Conservation (phyloP, 2,888 invertebrate species). For the Druceiella hillmani region DNA sequence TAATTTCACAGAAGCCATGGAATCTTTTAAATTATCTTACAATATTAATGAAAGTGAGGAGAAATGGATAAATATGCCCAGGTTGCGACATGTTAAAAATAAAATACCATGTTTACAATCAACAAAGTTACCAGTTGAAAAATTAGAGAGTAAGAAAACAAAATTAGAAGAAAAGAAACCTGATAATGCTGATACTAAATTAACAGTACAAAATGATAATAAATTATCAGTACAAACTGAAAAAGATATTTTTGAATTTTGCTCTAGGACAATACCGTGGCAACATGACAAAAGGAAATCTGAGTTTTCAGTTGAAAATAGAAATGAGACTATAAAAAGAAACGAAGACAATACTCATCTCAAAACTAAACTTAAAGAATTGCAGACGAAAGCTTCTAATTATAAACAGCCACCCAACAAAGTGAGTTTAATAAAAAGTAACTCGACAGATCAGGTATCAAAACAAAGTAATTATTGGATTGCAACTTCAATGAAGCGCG, state of each 20-base stretch:
- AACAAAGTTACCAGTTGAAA: conserved; percentile 32
- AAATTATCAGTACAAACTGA: too few species aligned
- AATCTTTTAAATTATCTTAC: conserved; percentile 4
- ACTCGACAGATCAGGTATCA: too few species aligned
- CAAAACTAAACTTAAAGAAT: too few species aligned
- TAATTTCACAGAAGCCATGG: conserved; percentile 29
- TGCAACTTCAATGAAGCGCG: conserved; percentile 26
- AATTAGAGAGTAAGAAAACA: conserved; percentile 32
- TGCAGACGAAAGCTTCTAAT: too few species aligned
- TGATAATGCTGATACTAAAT: too few species aligned
- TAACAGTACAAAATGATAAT: too few species aligned
- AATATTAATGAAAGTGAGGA: conserved; percentile 5
- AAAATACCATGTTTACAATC: conserved; percentile 30
- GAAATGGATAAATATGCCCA: conserved; percentile 2
- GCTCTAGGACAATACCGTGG: too few species aligned
- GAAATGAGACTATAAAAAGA: neutral
- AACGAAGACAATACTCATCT: neutral
- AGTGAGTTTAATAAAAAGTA: too few species aligned
- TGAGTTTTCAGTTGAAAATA: neutral
- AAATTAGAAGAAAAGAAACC: conserved; percentile 6
- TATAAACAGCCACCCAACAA: too few species aligned
- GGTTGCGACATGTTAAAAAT: conserved; percentile 7
- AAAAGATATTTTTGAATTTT: too few species aligned
- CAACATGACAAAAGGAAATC: too few species aligned
- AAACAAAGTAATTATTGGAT: too few species aligned